Evolutionary conservation across 2,888 invertebrate species (phyloP).

Genomic region (Acleris sparsana): DNA sequence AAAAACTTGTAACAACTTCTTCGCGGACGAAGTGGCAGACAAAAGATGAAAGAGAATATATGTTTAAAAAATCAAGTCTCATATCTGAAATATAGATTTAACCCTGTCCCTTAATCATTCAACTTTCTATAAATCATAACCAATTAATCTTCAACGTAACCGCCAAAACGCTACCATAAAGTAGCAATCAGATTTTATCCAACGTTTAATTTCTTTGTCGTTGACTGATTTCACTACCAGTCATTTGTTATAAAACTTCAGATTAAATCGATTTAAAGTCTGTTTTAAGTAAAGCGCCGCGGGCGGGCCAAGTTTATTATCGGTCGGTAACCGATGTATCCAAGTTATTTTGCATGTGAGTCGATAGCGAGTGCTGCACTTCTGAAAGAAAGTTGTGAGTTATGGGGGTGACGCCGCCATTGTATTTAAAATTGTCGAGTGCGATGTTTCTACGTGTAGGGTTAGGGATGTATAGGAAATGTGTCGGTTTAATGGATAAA

Average conservation of each 20-base stretch:
- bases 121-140: not conserved
- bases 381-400: conserved; percentile 71
- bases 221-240: conserved; percentile 19
- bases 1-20: no score
- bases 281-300: conserved; percentile 29
- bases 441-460: not conserved
- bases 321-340: conserved; percentile 69
- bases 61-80: no score
- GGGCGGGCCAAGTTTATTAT: conserved; percentile 63
- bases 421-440: conserved; percentile 1
- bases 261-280: conserved; percentile 27
- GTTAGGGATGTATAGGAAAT: no score
- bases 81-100: no score
- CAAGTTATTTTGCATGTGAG: conserved; percentile 75
- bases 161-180: not conserved
- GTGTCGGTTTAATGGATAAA: no score
- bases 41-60: no score
- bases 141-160: conserved; percentile 20
- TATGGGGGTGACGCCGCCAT: conserved; percentile 51
- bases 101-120: no score
- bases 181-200: not conserved
- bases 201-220: conserved; percentile 23
- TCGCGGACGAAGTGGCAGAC: no score
- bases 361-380: conserved; percentile 70
- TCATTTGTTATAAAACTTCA: conserved; percentile 16